Evolutionary conservation across 2,797 vertebrate genomes (phyloP).

Genomic region (Muraenolepis orangiensis): DNA sequence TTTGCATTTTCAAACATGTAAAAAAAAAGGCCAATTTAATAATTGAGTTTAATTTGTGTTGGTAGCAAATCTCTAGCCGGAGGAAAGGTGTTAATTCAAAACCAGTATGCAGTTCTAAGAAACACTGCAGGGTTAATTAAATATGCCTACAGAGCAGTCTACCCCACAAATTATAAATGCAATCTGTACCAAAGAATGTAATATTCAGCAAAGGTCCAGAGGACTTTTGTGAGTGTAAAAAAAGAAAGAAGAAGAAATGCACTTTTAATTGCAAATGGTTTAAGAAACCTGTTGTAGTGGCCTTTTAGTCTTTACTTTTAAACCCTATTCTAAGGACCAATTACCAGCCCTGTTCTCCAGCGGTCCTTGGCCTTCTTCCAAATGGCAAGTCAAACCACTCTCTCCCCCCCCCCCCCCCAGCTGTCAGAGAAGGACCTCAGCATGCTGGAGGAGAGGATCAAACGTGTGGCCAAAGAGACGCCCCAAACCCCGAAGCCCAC

Average conservation of each 20-base stretch:
- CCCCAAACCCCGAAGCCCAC: slow-evolving; percentile 71
- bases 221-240: not conserved
- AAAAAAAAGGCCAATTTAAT: not conserved
- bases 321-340: not conserved
- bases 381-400: no score
- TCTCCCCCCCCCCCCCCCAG: slow-evolving; percentile 43
- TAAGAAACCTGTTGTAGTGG: not conserved
- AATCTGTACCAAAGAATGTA: not conserved
- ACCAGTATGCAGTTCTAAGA: not conserved
- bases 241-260: no score
- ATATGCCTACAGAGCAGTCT: not conserved
- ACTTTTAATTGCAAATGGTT: no score
- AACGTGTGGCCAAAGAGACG: slow-evolving; percentile 81
- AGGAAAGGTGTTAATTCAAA: not conserved
- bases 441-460: slow-evolving; percentile 87
- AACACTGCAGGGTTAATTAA: not conserved
- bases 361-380: not conserved
- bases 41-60: not conserved
- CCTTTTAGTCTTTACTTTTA: not conserved
- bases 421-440: slow-evolving; percentile 90
- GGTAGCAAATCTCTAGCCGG: not conserved
- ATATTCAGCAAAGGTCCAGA: not conserved
- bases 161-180: not conserved
- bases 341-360: not conserved
- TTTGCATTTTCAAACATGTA: not conserved